Base-by-base conservation (phyloP, 2,113 vertebrate species). In the Tricholaema leucomelas region DNA sequence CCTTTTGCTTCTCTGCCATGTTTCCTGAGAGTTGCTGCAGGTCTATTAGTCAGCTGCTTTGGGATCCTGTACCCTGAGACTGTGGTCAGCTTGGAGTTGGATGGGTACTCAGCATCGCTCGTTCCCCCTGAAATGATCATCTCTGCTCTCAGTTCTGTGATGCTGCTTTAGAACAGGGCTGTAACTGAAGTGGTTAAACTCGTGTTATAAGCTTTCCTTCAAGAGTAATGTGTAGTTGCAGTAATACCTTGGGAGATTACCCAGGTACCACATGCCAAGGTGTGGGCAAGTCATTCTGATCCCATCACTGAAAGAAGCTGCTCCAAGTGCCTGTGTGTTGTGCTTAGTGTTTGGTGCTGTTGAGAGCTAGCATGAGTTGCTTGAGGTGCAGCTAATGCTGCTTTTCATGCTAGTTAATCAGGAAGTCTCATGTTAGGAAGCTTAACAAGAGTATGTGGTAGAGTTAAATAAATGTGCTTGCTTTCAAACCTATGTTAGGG, bases 351-450 rank as follows among this genome's bases (percentile, higher is more conserved):
- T 65, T 9, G 2, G 19, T 35, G 54, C 40, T 81, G 23, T 5
- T 0, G 0, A 38, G 60, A n/a, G 17, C n/a, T 28, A n/a, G 15
- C 28, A 3, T 2, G 2, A 33, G 6, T 27, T n/a, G 4, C 33
- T 75, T 10, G 6, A 58, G 36, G 40, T 72, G 20, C 44, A 48
- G 9, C 9, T n/a, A 14, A 15, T 7, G 1, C 20, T 61, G 1
- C 25, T 83, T 75, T 60, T 54, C 5, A 2, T 48, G 27, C 31
- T 25, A 7, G 18, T 33, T 78, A 7, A 35, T 46, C 17, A 5
- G 42, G 11, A 75, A 58, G 24, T 46, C 67, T 89, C 11, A 8
- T 31, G 72, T 58, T 30, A 35, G 31, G 63, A 54, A 16, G 3
- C 25, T 85, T 61, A 20, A 44, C 16, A 18, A 58, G 13, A 5